phyloP scores from a whole-genome alignment of 1,140 invertebrate genomes.

The Drosophila littoralis region DNA sequence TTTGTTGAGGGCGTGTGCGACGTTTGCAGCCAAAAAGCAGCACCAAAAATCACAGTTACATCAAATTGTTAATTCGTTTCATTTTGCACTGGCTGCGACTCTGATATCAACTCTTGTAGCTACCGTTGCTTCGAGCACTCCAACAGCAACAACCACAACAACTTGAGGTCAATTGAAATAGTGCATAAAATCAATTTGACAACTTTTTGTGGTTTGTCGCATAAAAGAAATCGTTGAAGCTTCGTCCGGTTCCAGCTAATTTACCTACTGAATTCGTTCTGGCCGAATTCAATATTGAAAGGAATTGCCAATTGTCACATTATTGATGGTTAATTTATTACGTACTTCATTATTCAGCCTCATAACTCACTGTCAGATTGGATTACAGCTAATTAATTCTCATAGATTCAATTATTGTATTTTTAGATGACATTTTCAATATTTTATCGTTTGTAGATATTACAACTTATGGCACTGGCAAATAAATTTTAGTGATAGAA shows the following conservation, averaged over 20 bases:
- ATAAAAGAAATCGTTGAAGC: slow-evolving; percentile 37
- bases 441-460: background rate
- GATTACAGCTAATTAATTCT: slow-evolving; percentile 15
- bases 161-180: slow-evolving; percentile 78
- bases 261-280: slow-evolving; percentile 68
- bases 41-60: slow-evolving; percentile 78
- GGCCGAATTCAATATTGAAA: slow-evolving; percentile 50
- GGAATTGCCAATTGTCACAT: slow-evolving; percentile 70
- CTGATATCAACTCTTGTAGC: slow-evolving; percentile 43
- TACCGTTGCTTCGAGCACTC: slow-evolving; percentile 61
- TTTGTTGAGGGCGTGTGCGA: slow-evolving; percentile 77
- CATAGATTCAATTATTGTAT: slow-evolving; percentile 4
- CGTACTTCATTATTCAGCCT: slow-evolving; percentile 12
- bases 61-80: slow-evolving; percentile 82
- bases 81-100: slow-evolving; percentile 74
- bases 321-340: slow-evolving; percentile 73
- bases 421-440: background rate
- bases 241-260: slow-evolving; percentile 23
- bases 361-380: slow-evolving; percentile 48
- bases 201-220: slow-evolving; percentile 61
- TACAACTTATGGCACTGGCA: no score
- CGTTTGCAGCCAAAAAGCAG: slow-evolving; percentile 15
- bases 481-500: no score
- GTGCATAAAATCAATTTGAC: slow-evolving; percentile 83
- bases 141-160: slow-evolving; percentile 38